Evolutionary conservation across 2,113 vertebrate genomes (phyloP).

Genomic region (Eubucco bourcierii): DNA sequence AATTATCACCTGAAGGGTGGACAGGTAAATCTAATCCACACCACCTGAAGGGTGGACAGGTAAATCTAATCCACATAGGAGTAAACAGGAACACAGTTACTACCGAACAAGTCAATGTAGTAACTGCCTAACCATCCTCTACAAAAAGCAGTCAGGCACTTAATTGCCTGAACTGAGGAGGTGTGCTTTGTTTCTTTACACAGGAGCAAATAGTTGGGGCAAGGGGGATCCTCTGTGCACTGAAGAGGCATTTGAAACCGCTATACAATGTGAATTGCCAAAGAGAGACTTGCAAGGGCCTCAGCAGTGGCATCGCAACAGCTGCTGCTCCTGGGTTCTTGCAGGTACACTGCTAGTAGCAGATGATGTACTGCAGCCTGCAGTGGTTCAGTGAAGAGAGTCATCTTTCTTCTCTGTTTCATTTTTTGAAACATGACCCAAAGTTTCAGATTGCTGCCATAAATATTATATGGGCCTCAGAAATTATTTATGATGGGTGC

Average conservation of each 20-base stretch:
- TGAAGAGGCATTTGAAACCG: background rate
- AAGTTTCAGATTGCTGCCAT: conserved; percentile 26
- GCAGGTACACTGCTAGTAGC: background rate
- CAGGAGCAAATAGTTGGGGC: background rate
- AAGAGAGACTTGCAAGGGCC: background rate
- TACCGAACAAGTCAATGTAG: background rate
- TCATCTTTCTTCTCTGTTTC: background rate
- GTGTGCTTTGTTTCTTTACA: background rate
- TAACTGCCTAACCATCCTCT: background rate
- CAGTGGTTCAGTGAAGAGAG: background rate
- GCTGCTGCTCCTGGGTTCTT: fast-evolving
- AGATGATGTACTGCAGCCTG: background rate
- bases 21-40: background rate
- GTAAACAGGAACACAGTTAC: background rate
- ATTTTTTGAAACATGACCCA: background rate
- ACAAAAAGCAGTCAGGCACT: background rate
- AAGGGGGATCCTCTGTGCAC: fast-evolving
- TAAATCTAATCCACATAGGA: background rate
- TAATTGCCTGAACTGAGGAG: background rate
- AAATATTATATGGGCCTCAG: conserved; percentile 40
- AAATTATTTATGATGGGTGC: conserved; percentile 48
- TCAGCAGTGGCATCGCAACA: background rate
- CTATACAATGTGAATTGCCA: background rate
- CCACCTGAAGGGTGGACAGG: background rate
- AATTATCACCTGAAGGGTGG: background rate